Base-by-base conservation (phyloP, 1,140 invertebrate species). In the Lasioglossum albipes region DNA sequence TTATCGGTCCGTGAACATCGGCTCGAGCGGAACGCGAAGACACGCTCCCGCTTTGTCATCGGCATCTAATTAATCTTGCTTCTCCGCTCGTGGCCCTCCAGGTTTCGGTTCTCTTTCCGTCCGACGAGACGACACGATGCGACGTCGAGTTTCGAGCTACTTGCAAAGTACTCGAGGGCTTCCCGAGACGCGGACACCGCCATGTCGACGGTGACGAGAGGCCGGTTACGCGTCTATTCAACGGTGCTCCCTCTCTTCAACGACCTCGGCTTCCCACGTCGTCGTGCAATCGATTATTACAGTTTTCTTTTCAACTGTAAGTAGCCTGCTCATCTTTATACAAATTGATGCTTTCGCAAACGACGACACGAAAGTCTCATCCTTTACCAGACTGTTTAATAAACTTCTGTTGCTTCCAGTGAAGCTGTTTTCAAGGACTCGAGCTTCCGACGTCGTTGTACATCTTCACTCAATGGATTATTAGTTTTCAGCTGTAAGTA, bases 121-220 rank as follows among this genome's bases (percentile, higher is more conserved):
- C 74, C 79, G 13, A 71, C 45, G 45, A 45, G 45, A 45, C 45
- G 45, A 7, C 9, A 45, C 45, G 45, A 12, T 1, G 13, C 83
- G 27, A 71, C 78, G 65, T 27, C 57, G 68, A 79, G 81, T 87
- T 74, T 79, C 87, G 81, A 88, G 85, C 86, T 84, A 80, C 84
- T 87, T 82, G 87, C 78, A 84, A 88, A 88, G 84, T 84, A 86
- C 87, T 88, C 72, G 79, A 83, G 79, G 84, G 70, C 82, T 66
- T 80, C n/a, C 81, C 81, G 77, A 86, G 86, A 88, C 84, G 82
- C 73, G 68, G 57, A 65, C 66, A n/a, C 62, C 64, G 75, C 45
- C 22, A 22, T 20, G 57, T n/a, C 42, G 71, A 81, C 62, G 79
- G 59, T 66, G 68, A 82, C 61, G 70, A 61, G 36, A 54, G 13